Conservation (phyloP, 2,888 invertebrate genomes). For the Harpalus rufipes region DNA sequence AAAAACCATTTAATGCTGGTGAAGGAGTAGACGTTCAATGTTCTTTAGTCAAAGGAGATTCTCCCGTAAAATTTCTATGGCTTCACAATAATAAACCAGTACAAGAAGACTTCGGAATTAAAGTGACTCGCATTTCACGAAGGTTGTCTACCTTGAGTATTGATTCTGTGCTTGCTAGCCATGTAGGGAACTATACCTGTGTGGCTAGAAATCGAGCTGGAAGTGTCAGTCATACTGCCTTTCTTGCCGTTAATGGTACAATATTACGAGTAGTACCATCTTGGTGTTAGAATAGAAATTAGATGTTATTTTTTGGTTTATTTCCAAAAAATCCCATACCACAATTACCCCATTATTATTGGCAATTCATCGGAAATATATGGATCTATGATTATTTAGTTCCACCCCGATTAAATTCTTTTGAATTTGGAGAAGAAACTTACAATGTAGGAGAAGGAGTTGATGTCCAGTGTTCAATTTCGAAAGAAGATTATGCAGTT, state of each 20-base stretch:
- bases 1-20: constrained; percentile 87
- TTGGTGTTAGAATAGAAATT: constrained; percentile 51
- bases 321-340: constrained; percentile 12
- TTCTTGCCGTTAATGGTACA: constrained; percentile 78
- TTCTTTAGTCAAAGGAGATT: constrained; percentile 88
- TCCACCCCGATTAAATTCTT: constrained; percentile 85
- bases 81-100: constrained; percentile 81
- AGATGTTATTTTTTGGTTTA: constrained; percentile 35
- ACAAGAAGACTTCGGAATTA: constrained; percentile 70
- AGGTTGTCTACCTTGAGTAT: constrained; percentile 79
- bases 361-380: neutral
- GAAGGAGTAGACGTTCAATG: constrained; percentile 87
- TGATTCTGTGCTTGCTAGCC: constrained; percentile 79
- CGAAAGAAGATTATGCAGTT: constrained; percentile 89
- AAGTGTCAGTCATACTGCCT: constrained; percentile 76
- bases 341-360: neutral
- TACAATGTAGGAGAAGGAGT: constrained; percentile 88
- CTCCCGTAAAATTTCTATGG: constrained; percentile 88
- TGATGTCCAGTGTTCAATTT: constrained; percentile 87
- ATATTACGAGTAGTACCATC: neutral
- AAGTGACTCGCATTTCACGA: constrained; percentile 68
- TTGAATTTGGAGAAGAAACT: constrained; percentile 87
- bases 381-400: constrained; percentile 76
- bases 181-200: constrained; percentile 81
- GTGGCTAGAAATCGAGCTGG: constrained; percentile 81